Conservation (phyloP, 2,888 invertebrate genomes). For the Patella ulyssiponensis region DNA sequence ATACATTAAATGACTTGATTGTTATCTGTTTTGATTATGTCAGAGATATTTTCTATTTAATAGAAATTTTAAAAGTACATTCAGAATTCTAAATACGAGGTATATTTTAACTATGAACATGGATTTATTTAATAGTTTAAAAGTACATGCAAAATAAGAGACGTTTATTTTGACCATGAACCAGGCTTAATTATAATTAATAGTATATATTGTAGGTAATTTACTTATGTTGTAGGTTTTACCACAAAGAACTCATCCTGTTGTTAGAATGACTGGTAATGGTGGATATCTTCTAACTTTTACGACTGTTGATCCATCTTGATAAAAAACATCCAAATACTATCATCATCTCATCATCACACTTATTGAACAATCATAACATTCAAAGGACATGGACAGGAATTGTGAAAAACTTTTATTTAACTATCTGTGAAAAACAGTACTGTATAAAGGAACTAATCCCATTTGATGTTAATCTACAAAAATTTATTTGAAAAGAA, state of each 20-base stretch:
- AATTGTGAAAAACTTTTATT: not conserved
- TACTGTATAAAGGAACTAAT: not conserved
- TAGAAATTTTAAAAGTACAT: no score
- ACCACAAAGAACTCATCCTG: slow-evolving; percentile 87
- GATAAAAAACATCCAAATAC: not conserved
- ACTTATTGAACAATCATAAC: not conserved
- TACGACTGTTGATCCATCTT: slow-evolving; percentile 65
- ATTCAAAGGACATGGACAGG: not conserved
- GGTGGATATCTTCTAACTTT: slow-evolving; percentile 92
- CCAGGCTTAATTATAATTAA: no score
- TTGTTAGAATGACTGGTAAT: slow-evolving; percentile 88
- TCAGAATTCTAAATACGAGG: no score
- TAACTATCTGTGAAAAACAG: not conserved
- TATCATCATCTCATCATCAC: not conserved
- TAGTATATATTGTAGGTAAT: no score
- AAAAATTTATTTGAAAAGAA: no score
- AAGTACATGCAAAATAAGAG: no score
- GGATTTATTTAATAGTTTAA: no score
- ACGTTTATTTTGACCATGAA: no score
- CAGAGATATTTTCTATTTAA: no score
- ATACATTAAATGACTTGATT: no score
- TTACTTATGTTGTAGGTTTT: slow-evolving; percentile 68
- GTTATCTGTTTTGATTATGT: no score
- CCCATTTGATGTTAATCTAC: not conserved
- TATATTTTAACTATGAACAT: no score